Conservation (phyloP, 2,888 invertebrate genomes). For the Eristalis tenax region DNA sequence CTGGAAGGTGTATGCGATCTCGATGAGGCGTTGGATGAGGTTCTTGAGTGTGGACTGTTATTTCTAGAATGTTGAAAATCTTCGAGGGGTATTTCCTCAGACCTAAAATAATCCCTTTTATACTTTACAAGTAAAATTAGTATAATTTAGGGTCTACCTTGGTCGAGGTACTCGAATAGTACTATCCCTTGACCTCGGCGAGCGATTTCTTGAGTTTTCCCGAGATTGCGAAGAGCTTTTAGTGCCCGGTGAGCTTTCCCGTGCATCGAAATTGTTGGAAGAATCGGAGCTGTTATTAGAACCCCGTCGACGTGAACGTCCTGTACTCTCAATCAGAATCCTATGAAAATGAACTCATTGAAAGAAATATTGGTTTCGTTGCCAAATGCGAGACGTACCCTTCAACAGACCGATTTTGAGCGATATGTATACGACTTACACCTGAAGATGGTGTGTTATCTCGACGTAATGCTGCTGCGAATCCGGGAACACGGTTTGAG, state of each 20-base stretch:
- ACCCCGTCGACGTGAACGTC: slow-evolving; percentile 80
- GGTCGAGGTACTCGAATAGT: slow-evolving; percentile 89
- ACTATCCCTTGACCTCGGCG: slow-evolving; percentile 85
- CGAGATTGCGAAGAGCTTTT: slow-evolving; percentile 80
- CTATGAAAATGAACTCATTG: slow-evolving; percentile 56
- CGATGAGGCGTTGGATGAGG: slow-evolving; percentile 78
- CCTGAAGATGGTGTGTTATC: slow-evolving; percentile 78
- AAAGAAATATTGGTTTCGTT: background rate
- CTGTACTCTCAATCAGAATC: slow-evolving; percentile 77
- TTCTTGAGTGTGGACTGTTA: slow-evolving; percentile 80
- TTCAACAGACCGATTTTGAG: slow-evolving; percentile 79
- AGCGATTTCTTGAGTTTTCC: slow-evolving; percentile 78
- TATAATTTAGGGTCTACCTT: slow-evolving; percentile 78
- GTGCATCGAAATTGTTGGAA: slow-evolving; percentile 75
- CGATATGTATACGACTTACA: slow-evolving; percentile 80
- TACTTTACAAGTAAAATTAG: background rate
- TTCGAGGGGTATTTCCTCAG: slow-evolving; percentile 91
- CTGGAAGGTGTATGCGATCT: slow-evolving; percentile 81
- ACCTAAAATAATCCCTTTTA: slow-evolving; percentile 76
- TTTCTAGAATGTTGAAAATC: slow-evolving; percentile 86
- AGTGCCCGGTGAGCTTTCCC: slow-evolving; percentile 81
- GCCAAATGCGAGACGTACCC: slow-evolving; percentile 74
- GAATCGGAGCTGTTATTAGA: slow-evolving; percentile 82
- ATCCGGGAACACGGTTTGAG: slow-evolving; percentile 82
- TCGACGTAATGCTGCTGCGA: slow-evolving; percentile 83